A percentile compares a stretch with the other conserved stretches of the same genome.
phyloP scores from a whole-genome alignment of 2,888 invertebrate genomes.

The Chrysolina oricalcia region DNA sequence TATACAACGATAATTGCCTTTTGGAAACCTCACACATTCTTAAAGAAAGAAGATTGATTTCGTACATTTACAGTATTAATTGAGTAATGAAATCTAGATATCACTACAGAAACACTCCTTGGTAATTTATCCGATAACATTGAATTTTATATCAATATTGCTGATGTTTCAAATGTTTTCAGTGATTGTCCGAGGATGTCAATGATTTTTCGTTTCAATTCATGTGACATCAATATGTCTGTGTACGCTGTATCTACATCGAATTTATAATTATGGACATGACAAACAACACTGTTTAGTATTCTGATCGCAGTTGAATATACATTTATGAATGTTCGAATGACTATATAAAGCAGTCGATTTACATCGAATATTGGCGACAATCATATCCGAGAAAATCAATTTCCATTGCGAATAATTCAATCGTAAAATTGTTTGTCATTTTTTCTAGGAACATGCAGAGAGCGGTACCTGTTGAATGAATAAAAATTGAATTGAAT shows the following conservation, averaged over 20 bases:
- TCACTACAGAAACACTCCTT: too few relatives aligned
- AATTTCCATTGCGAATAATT: not conserved
- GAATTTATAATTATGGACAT: conserved; percentile 8
- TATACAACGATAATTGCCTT: too few relatives aligned
- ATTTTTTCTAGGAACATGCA: not conserved
- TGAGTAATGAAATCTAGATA: too few relatives aligned
- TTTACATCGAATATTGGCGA: conserved; percentile 13
- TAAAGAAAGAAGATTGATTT: too few relatives aligned
- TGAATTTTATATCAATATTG: not conserved
- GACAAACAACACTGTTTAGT: conserved; percentile 16
- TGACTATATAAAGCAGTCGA: conserved; percentile 2
- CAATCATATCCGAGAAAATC: conserved; percentile 13
- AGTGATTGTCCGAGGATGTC: not conserved
- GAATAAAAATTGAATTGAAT: too few relatives aligned
- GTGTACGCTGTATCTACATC: not conserved
- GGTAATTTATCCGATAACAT: too few relatives aligned
- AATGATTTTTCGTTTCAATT: conserved; percentile 13
- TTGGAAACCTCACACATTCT: too few relatives aligned
- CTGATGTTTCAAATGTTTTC: not conserved
- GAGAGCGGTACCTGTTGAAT: too few relatives aligned
- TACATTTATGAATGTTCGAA: conserved; percentile 24
- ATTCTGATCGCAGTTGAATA: conserved; percentile 5
- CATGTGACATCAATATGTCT: conserved; percentile 15
- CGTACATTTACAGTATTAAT: too few relatives aligned
- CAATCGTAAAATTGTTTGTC: not conserved